Conservation (phyloP, 2,888 invertebrate species). For the Microctonus brassicae region DNA sequence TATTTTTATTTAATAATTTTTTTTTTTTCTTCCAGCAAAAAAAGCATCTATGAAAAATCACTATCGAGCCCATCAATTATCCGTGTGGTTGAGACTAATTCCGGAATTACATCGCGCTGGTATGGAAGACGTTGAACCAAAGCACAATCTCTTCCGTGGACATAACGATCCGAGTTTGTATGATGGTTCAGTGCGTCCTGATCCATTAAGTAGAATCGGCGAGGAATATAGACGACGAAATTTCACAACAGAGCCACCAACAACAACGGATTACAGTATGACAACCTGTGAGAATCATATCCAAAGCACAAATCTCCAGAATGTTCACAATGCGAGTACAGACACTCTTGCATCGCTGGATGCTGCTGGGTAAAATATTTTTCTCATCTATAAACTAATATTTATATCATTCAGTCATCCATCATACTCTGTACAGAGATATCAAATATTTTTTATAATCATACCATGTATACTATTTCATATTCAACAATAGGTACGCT, state of each 20-base stretch:
- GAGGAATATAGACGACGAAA: conserved; percentile 75
- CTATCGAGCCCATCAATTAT: conserved; percentile 93
- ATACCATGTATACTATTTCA: no score
- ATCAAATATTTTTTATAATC: no score
- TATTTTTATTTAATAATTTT: not conserved
- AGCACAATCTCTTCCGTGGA: conserved; percentile 90
- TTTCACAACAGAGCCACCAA: conserved; percentile 76
- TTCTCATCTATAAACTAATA: not conserved
- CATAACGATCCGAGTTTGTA: conserved; percentile 90
- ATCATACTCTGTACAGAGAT: no score
- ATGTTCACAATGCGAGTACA: conserved; percentile 76
- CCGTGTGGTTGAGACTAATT: conserved; percentile 94
- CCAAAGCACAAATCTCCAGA: conserved; percentile 73
- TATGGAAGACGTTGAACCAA: conserved; percentile 88
- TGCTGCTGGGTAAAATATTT: conserved; percentile 74
- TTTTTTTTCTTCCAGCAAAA: conserved; percentile 77
- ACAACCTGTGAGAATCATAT: conserved; percentile 80
- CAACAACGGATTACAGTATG: conserved; percentile 79
- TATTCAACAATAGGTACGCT: conserved; percentile 55
- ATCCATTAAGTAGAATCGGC: conserved; percentile 79
- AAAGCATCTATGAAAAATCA: conserved; percentile 93
- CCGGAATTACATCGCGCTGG: conserved; percentile 91
- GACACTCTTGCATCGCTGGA: conserved; percentile 85
- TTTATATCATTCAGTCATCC: no score
- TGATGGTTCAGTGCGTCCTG: conserved; percentile 89